Evolutionary conservation across 1,140 invertebrate species (phyloP).

Genomic region (Trichomalopsis sarcophagae): DNA sequence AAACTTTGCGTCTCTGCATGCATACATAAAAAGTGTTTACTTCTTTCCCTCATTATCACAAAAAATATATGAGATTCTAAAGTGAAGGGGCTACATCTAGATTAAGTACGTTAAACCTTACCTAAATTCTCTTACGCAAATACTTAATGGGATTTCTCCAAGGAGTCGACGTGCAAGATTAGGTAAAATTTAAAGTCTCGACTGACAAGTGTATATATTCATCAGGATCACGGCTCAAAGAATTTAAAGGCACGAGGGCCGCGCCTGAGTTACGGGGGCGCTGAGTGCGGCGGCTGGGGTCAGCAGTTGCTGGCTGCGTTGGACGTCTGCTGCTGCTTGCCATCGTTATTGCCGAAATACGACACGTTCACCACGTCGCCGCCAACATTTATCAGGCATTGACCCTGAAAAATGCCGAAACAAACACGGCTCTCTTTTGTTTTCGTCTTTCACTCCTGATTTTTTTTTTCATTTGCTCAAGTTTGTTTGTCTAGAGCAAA

Average conservation of each 20-base stretch:
- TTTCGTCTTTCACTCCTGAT: too few species aligned
- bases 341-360: conserved; percentile 71
- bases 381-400: conserved; percentile 95
- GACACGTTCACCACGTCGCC: conserved; percentile 92
- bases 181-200: background rate
- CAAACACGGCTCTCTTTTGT: background rate
- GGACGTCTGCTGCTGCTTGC: conserved; percentile 51
- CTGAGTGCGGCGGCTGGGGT: conserved; percentile 71
- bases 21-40: background rate
- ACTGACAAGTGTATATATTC: background rate
- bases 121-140: background rate
- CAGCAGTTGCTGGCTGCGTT: conserved; percentile 64
- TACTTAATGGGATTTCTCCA: background rate
- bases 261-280: conserved; percentile 64
- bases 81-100: background rate
- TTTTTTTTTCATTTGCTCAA: too few species aligned
- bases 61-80: background rate
- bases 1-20: too few species aligned
- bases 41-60: background rate
- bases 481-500: too few species aligned
- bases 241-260: background rate
- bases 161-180: background rate
- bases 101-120: background rate
- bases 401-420: conserved; percentile 79
- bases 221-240: background rate